phyloP scores from a whole-genome alignment of 2,888 invertebrate species.

The Clistopyga incitator region DNA sequence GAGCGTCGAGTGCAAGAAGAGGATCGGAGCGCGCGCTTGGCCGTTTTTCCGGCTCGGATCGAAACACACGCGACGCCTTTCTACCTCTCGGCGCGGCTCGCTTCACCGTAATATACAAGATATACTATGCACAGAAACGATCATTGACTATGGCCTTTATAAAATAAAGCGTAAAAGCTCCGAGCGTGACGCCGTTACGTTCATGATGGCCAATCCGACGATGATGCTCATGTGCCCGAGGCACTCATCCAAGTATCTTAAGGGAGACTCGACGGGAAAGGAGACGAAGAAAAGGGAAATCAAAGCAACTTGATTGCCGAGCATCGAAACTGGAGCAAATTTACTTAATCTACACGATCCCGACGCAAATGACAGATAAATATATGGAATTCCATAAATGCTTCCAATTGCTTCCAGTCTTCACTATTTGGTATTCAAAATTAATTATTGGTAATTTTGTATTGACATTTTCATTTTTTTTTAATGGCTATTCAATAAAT shows the following conservation, averaged over 20 bases:
- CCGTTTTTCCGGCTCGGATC: constrained; percentile 49
- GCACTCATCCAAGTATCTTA: constrained; percentile 17
- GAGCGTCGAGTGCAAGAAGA: constrained; percentile 56
- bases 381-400: neutral
- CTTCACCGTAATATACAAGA: constrained; percentile 54
- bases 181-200: constrained; percentile 69
- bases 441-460: too few species aligned
- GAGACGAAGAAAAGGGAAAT: neutral
- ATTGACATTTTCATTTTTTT: too few species aligned
- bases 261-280: neutral
- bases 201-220: constrained; percentile 67
- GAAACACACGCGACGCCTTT: constrained; percentile 60
- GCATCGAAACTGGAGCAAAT: neutral
- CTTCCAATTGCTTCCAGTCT: neutral
- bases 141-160: constrained; percentile 73
- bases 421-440: neutral
- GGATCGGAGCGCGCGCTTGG: constrained; percentile 32
- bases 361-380: neutral
- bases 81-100: constrained; percentile 6
- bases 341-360: neutral
- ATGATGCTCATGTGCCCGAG: constrained; percentile 45
- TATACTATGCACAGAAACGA: constrained; percentile 62
- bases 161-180: constrained; percentile 73
- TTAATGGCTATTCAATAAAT: too few species aligned
- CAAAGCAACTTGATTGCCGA: neutral